Evolutionary conservation across 2,888 invertebrate species (phyloP), one percentile per base, ranked within the genome.

Genomic region (Panopea generosa): DNA sequence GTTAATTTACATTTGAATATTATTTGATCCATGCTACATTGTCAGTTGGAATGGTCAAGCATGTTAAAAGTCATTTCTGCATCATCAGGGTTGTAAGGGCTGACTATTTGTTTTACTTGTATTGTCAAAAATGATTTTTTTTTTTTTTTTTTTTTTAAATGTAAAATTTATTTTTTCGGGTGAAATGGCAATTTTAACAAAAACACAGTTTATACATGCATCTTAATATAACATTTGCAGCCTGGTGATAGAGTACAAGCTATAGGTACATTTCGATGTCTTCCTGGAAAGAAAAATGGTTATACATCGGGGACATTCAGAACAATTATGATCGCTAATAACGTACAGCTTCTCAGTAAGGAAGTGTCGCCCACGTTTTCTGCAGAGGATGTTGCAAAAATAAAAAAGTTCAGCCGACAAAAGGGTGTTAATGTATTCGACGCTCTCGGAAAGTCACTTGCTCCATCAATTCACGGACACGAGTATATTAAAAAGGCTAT

Each of bases 401-500:
- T 99, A 92, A 97, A 98, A 92, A 95, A 96, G 62, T 94, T 96
- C 65, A 95, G 94, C 18, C 94, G 94, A 52, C 91, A 92, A 72
- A 90, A 90, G 77, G 91, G 89, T 77, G 89, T 92, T 84, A 96
- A 98, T 92, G 96, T 98, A 79, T 99, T 99, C 91, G 96, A 98
- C 65, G 92, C 97, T 72, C 94, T 99, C 38, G 95, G 97, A 63
- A 96, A 96, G 89, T 99, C 99, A 0, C 93, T 99, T 62, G 99
- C 99, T 0, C 99, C 99, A 0, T 98, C 99, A 0, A 99, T 99
- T 90, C 97, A 98, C 87, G 99, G 99, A 0, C 98, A 99, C 89
- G 96, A 97, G 29, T 98, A 96, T 90, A 97, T 99, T 7, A 99
- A 99, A 93, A 97, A 96, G 91, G 99, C 99, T 0, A 96, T 99